Percentiles rank a stretch among this genome's conserved stretches.
These are phyloP conservation scores for Craterocephalus amniculus DNA, from an alignment of 2,797 vertebrate genomes.

Conservation along the genomic window DNA sequence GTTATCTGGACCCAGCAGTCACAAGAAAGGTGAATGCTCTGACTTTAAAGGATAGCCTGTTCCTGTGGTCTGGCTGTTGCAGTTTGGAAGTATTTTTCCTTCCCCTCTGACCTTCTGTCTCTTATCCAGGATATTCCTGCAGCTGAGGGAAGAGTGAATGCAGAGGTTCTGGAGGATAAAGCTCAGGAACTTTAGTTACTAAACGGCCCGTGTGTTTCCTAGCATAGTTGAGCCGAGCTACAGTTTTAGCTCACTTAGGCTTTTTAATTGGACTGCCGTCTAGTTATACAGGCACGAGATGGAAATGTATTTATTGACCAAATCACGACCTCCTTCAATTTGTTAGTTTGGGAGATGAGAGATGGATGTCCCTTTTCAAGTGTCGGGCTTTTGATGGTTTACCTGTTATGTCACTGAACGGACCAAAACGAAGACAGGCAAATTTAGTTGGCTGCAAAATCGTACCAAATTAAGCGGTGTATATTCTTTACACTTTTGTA, in stretches of 20 bases:
- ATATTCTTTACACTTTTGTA: not conserved
- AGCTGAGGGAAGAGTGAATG: constrained; percentile 51
- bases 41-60: constrained; percentile 33
- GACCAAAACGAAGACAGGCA: not conserved
- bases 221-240: not conserved
- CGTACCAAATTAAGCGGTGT: not conserved
- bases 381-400: not conserved
- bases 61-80: constrained; percentile 18
- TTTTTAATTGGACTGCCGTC: not conserved
- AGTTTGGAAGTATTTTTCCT: constrained; percentile 49
- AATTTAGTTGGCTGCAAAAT: not conserved
- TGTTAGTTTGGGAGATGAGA: not conserved
- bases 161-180: constrained; percentile 16
- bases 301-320: not conserved
- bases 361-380: not conserved
- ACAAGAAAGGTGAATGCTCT: constrained; percentile 94
- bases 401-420: not conserved
- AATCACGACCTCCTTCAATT: not conserved
- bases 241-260: not conserved
- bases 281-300: not conserved
- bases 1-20: constrained; percentile 97
- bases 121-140: constrained; percentile 65
- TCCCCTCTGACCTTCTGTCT: constrained; percentile 52
- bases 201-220: constrained; percentile 28
- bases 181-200: constrained; percentile 45